phyloP scores from a whole-genome alignment of 1,140 invertebrate species.

The Pectinophora gossypiella region DNA sequence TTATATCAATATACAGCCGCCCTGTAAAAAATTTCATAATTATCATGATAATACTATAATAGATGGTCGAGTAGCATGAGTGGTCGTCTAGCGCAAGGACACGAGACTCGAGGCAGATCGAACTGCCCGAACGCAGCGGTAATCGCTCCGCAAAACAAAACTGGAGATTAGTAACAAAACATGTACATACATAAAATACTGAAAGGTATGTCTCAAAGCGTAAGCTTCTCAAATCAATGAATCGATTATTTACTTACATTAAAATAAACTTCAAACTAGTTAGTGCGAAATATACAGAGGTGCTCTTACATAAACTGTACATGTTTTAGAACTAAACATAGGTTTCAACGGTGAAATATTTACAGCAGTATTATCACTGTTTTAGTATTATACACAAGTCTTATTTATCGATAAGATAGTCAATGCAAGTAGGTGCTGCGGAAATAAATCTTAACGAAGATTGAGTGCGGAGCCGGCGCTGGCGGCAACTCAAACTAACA shows the following conservation, averaged over 20 bases:
- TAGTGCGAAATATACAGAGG: conserved; percentile 76
- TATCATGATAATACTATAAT: conserved; percentile 63
- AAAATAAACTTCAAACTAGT: conserved; percentile 74
- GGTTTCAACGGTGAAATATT: conserved; percentile 74
- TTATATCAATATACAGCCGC: conserved; percentile 60
- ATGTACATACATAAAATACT: conserved; percentile 75
- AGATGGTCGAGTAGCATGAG: conserved; percentile 48
- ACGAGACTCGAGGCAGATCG: conserved; percentile 28
- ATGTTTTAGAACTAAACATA: conserved; percentile 78
- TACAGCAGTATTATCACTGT: conserved; percentile 72
- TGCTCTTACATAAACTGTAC: conserved; percentile 76
- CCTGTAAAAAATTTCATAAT: conserved; percentile 75
- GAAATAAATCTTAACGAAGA: conserved; percentile 74
- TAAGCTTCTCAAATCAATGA: conserved; percentile 73
- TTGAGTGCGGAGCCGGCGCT: conserved; percentile 68
- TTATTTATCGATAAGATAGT: conserved; percentile 70
- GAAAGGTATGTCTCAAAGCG: conserved; percentile 74
- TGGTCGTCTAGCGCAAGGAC: conserved; percentile 61
- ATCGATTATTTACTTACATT: conserved; percentile 65
- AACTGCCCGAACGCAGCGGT: conserved; percentile 35
- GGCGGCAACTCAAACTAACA: conserved; percentile 76
- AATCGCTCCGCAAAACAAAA: conserved; percentile 55
- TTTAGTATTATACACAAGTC: conserved; percentile 71
- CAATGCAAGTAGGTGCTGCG: conserved; percentile 75
- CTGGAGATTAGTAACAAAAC: conserved; percentile 76